Conservation (phyloP, 2,888 invertebrate species). For the Carpatolechia fugitivella region DNA sequence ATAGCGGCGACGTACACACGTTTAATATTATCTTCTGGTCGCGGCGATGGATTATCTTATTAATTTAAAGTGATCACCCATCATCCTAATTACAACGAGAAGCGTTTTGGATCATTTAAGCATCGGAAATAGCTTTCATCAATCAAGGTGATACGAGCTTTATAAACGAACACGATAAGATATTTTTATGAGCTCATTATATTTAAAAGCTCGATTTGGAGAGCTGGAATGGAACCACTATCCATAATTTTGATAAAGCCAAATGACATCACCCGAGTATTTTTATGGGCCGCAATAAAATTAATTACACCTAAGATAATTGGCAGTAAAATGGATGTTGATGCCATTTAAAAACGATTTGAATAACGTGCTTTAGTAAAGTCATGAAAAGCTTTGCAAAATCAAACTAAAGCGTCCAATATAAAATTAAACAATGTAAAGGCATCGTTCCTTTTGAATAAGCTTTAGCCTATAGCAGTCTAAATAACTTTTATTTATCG, state of each 20-base stretch:
- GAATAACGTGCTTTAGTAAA: conserved; percentile 8
- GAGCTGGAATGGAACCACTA: neutral
- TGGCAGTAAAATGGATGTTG: conserved; percentile 14
- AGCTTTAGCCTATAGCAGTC: conserved; percentile 19
- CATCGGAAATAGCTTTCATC: neutral
- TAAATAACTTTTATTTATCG: conserved; percentile 15
- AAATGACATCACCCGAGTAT: conserved; percentile 9
- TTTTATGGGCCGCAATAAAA: conserved; percentile 10
- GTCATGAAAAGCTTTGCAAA: conserved; percentile 4
- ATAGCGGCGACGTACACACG: conserved; percentile 56
- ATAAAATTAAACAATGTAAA: neutral
- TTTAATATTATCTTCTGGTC: conserved; percentile 54
- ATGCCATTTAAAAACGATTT: conserved; percentile 9
- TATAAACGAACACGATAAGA: neutral
- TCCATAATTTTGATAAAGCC: neutral
- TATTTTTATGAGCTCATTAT: neutral
- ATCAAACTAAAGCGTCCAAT: neutral
- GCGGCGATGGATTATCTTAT: conserved; percentile 49
- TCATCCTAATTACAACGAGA: conserved; percentile 8
- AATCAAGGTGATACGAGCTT: conserved; percentile 2
- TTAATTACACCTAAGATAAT: conserved; percentile 15
- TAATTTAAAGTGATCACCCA: conserved; percentile 37
- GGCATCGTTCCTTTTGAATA: neutral
- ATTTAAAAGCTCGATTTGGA: conserved; percentile 5
- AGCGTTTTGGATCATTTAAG: neutral